These are phyloP conservation scores for Acleris emargana DNA, from an alignment of 2,888 invertebrate genomes.

Conservation along the genomic window DNA sequence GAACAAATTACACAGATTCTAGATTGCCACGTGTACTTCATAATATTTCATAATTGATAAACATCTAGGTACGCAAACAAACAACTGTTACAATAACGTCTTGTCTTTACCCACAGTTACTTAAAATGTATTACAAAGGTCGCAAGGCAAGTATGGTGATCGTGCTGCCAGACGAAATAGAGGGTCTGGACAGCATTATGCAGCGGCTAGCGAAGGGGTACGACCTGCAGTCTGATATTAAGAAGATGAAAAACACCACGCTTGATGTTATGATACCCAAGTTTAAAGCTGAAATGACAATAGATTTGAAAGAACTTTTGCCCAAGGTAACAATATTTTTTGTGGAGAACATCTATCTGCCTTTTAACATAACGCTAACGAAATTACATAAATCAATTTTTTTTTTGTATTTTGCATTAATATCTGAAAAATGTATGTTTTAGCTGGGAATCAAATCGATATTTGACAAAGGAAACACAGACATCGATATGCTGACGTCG, in stretches of 20 bases:
- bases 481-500: conserved; percentile 5
- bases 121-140: background rate
- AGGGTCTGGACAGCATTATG: background rate
- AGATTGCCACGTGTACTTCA: too few species aligned
- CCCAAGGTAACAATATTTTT: conserved; percentile 1
- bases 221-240: conserved; percentile 2
- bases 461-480: background rate
- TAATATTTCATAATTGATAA: too few species aligned
- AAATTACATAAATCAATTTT: too few species aligned
- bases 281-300: conserved; percentile 8
- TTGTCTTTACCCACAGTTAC: background rate
- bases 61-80: too few species aligned
- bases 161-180: conserved; percentile 6
- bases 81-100: too few species aligned
- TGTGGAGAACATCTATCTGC: too few species aligned
- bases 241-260: background rate
- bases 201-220: background rate
- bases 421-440: background rate
- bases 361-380: too few species aligned
- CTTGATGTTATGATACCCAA: background rate
- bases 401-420: too few species aligned
- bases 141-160: conserved; percentile 9
- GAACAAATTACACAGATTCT: too few species aligned
- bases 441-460: conserved; percentile 10
- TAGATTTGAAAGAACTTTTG: background rate